These are phyloP conservation scores for Mactromeris polynyma DNA, from an alignment of 2,888 invertebrate species.

Conservation along the genomic window DNA sequence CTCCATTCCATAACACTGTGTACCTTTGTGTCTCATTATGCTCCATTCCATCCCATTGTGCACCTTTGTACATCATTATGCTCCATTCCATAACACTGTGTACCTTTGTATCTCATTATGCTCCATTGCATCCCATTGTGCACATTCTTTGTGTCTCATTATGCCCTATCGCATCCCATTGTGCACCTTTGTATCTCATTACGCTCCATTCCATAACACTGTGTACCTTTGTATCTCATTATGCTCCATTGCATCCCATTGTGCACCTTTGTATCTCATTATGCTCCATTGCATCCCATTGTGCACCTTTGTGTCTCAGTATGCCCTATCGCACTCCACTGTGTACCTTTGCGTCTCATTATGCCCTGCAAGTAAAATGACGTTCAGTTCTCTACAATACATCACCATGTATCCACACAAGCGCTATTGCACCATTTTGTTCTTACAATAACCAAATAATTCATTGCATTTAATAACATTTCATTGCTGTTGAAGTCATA, in stretches of 20 bases:
- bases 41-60: neutral
- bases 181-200: neutral
- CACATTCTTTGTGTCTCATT: neutral
- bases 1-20: no score
- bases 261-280: neutral
- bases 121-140: neutral
- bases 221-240: neutral
- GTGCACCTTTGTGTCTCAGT: neutral
- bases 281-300: neutral
- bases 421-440: neutral
- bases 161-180: neutral
- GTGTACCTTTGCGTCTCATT: neutral
- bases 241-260: neutral
- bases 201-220: neutral
- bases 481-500: neutral
- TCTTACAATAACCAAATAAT: neutral
- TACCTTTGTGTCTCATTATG: no score
- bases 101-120: neutral
- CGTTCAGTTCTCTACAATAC: neutral
- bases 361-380: neutral
- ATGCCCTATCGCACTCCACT: neutral
- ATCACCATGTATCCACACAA: neutral
- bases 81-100: neutral
- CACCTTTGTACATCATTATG: neutral
- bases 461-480: neutral